These are phyloP conservation scores for Coturnix japonica DNA, from an alignment of 2,113 vertebrate species.

Conservation along the genomic window DNA sequence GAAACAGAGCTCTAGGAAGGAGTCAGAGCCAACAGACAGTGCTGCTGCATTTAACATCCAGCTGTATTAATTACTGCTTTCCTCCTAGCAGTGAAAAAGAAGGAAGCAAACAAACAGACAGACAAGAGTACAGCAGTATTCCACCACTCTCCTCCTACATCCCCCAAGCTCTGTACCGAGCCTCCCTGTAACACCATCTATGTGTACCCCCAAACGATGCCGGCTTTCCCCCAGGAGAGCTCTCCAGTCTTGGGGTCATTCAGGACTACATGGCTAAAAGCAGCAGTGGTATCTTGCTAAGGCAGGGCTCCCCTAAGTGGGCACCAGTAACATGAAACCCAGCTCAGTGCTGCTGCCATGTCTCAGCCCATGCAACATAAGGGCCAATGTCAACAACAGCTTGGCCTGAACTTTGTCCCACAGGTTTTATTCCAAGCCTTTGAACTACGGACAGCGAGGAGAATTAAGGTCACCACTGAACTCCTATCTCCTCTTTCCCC, in stretches of 20 bases:
- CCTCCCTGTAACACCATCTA: background rate
- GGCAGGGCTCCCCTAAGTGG: background rate
- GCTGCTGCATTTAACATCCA: slow-evolving; percentile 26
- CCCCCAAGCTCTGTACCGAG: background rate
- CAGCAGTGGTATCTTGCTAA: background rate
- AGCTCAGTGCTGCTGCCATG: background rate
- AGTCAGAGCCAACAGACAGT: background rate
- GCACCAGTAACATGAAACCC: background rate
- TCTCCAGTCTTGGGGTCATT: background rate
- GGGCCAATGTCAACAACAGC: background rate
- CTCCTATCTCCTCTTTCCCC: background rate
- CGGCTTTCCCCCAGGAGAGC: background rate
- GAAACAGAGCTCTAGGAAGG: background rate
- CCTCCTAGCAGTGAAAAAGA: background rate
- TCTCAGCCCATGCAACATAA: background rate
- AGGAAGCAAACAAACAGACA: background rate
- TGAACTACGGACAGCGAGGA: background rate
- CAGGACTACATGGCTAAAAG: background rate
- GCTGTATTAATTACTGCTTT: slow-evolving; percentile 60
- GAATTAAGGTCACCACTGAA: background rate
- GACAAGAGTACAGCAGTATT: background rate
- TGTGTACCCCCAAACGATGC: background rate
- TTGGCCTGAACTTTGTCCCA: slow-evolving; percentile 34
- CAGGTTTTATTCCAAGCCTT: slow-evolving; percentile 37
- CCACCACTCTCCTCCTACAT: background rate